Base-by-base conservation (phyloP, 1,140 invertebrate species). In the Dolichoris vasculosae region DNA sequence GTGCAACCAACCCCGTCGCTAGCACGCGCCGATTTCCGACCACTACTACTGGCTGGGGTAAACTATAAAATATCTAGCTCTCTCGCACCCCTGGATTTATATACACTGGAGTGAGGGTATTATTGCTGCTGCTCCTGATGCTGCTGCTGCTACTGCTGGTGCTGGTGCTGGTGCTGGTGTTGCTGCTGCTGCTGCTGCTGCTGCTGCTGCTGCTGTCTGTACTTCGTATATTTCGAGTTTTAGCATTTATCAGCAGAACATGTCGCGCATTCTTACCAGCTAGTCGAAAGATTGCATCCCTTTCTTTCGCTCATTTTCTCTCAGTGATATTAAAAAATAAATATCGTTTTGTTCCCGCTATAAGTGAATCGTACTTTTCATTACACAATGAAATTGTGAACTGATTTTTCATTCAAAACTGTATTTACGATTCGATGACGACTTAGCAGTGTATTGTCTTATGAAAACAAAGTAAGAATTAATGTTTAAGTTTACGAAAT, bases 241-340 rank as follows among this genome's bases (percentile, higher is more conserved):
- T 86, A 83, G 82, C 87, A 88, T 84, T 86, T 87, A 82, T 76
- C 87, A 86, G 88, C 89, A 89, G 88, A 90, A 90, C 91, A 92
- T 90, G 90, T 88, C 89, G 90, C 88, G 88, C 87, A 87, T 84
- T 89, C 89, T 82, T 79, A 38, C 87, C 79, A 86, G 83, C 85
- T 84, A 88, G 88, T 87, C 84, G 79, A 35, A 32, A 73, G 84
- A 84, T 51, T 87, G 82, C 86, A 59, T 84, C 48, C 87, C 84
- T 76, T 40, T 86, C 35, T 84, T 15, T 85, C 71, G 77, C 64
- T 59, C 71, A 86, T 86, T 83, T 83, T 83, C 30, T 30, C 23
- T 51, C 26, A 9, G 55, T 40, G 8, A 17, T 69, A 35, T 67
- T 23, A 15, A 69, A 20, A 69, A 38, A 4, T 23, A 38, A 35